Percentiles rank a stretch among this genome's conserved stretches.
Conservation (phyloP, 2,113 vertebrate species). For the Pongo abelii region DNA sequence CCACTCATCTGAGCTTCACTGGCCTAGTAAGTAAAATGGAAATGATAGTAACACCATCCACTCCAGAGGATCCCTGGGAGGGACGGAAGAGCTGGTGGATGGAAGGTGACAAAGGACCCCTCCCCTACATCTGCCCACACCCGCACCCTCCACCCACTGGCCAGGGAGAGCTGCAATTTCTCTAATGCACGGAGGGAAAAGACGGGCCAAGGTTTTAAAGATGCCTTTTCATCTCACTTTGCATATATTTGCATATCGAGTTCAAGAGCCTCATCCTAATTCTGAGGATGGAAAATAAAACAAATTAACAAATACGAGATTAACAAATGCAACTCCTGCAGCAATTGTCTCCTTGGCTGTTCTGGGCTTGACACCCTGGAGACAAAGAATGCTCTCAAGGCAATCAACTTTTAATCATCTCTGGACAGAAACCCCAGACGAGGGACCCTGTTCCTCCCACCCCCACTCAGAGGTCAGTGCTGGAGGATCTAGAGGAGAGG, state of each 20-base stretch:
- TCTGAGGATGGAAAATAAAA: slow-evolving; percentile 77
- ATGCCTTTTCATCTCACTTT: slow-evolving; percentile 74
- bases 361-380: slow-evolving; percentile 57
- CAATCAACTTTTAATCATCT: slow-evolving; percentile 43
- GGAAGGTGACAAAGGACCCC: neutral
- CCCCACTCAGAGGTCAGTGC: neutral
- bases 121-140: neutral
- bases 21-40: neutral
- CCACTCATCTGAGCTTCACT: neutral
- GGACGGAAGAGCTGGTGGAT: neutral
- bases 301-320: slow-evolving; percentile 69
- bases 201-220: slow-evolving; percentile 44
- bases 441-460: neutral
- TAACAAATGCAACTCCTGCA: slow-evolving; percentile 66
- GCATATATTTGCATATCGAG: slow-evolving; percentile 80
- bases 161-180: neutral
- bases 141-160: neutral
- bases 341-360: slow-evolving; percentile 63
- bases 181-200: slow-evolving; percentile 34
- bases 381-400: slow-evolving; percentile 52
- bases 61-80: neutral
- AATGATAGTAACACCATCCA: too few species aligned
- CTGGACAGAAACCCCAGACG: neutral
- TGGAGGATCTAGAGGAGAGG: neutral
- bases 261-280: slow-evolving; percentile 76